These are phyloP conservation scores for Athalia cordata DNA, from an alignment of 2,888 invertebrate species.

Conservation along the genomic window DNA sequence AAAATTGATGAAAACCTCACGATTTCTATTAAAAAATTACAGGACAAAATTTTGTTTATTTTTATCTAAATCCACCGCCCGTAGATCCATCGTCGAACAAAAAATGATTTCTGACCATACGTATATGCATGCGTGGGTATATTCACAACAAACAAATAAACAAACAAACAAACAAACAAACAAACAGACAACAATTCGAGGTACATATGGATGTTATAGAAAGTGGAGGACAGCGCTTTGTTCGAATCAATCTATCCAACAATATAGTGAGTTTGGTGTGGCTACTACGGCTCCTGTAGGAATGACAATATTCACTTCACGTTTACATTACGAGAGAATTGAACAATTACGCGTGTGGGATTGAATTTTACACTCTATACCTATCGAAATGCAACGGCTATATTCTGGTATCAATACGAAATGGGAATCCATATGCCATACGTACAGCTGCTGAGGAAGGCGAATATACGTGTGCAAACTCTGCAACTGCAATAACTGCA, in stretches of 20 bases:
- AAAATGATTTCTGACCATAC: no score
- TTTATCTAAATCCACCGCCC: no score
- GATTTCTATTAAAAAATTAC: no score
- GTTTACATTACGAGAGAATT: conserved; percentile 35
- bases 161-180: no score
- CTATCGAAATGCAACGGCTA: not conserved
- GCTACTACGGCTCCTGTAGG: conserved; percentile 8
- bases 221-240: conserved; percentile 14
- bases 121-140: no score
- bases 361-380: conserved; percentile 38
- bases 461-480: not conserved
- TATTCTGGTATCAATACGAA: conserved; percentile 19
- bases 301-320: conserved; percentile 27
- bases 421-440: not conserved
- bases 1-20: no score
- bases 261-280: not conserved
- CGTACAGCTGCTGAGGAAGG: not conserved
- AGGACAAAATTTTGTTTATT: no score
- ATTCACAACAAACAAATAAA: no score
- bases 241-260: conserved; percentile 27
- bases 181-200: no score
- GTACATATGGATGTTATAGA: not conserved
- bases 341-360: conserved; percentile 39
- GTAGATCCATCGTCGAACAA: no score
- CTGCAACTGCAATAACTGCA: not conserved